A percentile compares a stretch with the other conserved stretches of the same genome.
Evolutionary conservation across 2,113 vertebrate species (phyloP).

Genomic region (Hippocampus barbouri): DNA sequence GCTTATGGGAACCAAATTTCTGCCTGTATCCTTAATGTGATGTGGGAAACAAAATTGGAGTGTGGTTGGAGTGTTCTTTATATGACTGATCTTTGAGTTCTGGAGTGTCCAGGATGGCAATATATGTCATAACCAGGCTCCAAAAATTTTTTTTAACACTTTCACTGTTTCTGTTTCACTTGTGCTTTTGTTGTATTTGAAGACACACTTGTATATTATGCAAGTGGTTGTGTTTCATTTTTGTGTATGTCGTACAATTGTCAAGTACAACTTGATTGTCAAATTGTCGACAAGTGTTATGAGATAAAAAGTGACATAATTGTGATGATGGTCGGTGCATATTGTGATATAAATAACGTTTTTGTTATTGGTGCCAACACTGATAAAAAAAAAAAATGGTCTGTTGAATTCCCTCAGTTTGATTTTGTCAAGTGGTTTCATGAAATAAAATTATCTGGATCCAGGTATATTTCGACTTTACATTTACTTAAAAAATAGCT

Average conservation of each 20-base stretch:
- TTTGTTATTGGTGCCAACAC: neutral
- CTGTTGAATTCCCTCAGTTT: no score
- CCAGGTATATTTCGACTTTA: no score
- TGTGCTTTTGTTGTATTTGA: neutral
- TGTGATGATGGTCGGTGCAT: no score
- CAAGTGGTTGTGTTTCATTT: no score
- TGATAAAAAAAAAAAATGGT: no score
- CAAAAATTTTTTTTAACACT: neutral
- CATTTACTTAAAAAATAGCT: no score
- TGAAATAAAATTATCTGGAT: no score
- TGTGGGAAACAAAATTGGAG: constrained; percentile 46
- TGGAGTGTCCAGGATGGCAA: constrained; percentile 5
- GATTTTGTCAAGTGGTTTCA: no score
- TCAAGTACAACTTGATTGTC: no score
- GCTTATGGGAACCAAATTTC: constrained; percentile 68
- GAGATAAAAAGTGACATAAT: neutral
- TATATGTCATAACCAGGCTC: neutral
- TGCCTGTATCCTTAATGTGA: constrained; percentile 52
- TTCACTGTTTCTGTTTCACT: neutral
- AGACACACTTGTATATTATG: neutral
- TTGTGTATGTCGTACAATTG: no score
- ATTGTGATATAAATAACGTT: neutral
- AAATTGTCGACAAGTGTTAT: neutral
- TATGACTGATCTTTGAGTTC: neutral
- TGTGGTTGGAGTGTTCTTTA: neutral